phyloP scores from a whole-genome alignment of 1,140 invertebrate species.

The Cyclargus thomasi region DNA sequence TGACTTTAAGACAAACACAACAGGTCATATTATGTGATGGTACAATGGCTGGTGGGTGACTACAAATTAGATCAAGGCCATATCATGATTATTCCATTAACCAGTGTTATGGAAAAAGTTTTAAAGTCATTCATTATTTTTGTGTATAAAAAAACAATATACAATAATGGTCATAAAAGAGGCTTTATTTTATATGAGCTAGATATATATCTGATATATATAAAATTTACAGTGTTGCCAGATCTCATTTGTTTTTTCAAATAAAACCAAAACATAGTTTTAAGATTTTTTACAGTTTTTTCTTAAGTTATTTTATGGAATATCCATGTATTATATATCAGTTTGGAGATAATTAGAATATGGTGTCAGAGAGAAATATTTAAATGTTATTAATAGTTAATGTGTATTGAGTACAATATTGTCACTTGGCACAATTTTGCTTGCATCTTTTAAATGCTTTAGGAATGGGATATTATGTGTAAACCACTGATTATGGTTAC shows the following conservation, averaged over 20 bases:
- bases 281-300: neutral
- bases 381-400: neutral
- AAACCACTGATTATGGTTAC: too few species aligned
- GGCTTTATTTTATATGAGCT: neutral
- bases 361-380: neutral
- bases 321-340: neutral
- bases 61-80: too few species aligned
- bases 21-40: too few species aligned
- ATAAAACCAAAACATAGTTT: constrained; percentile 6
- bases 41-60: too few species aligned
- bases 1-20: too few species aligned
- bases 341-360: neutral
- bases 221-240: neutral
- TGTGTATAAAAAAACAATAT: neutral
- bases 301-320: neutral
- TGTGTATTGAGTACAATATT: neutral
- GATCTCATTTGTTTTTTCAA: constrained; percentile 7
- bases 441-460: neutral
- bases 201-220: neutral
- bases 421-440: neutral
- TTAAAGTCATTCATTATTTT: neutral
- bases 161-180: neutral
- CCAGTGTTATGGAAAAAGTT: neutral
- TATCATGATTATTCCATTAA: neutral
- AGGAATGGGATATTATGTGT: neutral